Percentiles rank a stretch among this genome's conserved stretches.
phyloP scores from a whole-genome alignment of 2,888 invertebrate genomes.

The Ophraella communa region DNA sequence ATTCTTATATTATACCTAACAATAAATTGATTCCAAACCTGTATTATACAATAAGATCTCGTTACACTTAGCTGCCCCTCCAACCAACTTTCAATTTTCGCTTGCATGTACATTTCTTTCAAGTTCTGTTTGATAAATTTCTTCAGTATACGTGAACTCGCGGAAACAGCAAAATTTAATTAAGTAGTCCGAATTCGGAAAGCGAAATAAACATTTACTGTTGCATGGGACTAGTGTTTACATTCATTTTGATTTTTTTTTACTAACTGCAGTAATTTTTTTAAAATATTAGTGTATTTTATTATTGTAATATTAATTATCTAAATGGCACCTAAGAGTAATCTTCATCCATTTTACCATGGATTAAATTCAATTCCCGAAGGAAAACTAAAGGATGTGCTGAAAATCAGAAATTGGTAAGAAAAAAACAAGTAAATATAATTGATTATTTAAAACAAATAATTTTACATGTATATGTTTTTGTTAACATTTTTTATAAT shows the following conservation, averaged over 20 bases:
- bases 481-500: too few species aligned
- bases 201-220: not conserved
- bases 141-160: not conserved
- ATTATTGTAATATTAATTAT: not conserved
- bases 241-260: not conserved
- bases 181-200: conserved; percentile 13
- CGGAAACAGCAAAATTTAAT: not conserved
- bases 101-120: conserved; percentile 16
- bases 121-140: not conserved
- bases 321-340: conserved; percentile 23
- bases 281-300: not conserved
- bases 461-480: too few species aligned
- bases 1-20: too few species aligned
- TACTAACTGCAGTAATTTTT: not conserved
- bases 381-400: conserved; percentile 65
- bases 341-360: conserved; percentile 65
- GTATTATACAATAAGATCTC: not conserved
- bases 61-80: conserved; percentile 1
- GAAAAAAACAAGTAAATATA: conserved; percentile 40
- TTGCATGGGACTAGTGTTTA: conserved; percentile 6
- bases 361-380: conserved; percentile 64
- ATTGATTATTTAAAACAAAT: too few species aligned
- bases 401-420: conserved; percentile 67
- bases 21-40: too few species aligned
- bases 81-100: conserved; percentile 27